Evolutionary conservation across 1,140 invertebrate species (phyloP).

Genomic region (Drosophila pallidifrons): DNA sequence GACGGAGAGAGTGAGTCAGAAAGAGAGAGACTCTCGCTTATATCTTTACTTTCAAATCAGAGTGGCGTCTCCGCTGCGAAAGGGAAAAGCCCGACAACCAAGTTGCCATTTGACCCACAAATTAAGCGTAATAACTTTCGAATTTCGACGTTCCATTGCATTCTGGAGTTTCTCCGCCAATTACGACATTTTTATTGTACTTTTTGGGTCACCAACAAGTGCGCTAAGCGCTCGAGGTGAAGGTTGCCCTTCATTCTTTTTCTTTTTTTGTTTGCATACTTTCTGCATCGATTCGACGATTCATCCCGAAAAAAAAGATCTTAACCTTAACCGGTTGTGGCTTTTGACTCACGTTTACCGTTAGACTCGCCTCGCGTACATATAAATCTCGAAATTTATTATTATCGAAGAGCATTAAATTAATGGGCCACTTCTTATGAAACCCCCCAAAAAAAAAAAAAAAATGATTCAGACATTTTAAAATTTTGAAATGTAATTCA

Average conservation of each 20-base stretch:
- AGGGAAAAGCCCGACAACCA: constrained; percentile 62
- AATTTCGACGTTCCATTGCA: constrained; percentile 70
- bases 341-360: constrained; percentile 72
- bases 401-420: constrained; percentile 47
- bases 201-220: constrained; percentile 48
- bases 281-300: constrained; percentile 6
- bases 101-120: constrained; percentile 78
- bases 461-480: constrained; percentile 32
- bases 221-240: constrained; percentile 35
- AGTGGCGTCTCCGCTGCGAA: constrained; percentile 51
- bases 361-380: constrained; percentile 51
- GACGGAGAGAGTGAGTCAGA: background rate
- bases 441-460: background rate
- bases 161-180: constrained; percentile 70
- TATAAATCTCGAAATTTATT: constrained; percentile 65
- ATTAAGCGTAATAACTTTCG: constrained; percentile 82
- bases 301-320: constrained; percentile 35
- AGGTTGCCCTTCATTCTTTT: constrained; percentile 60
- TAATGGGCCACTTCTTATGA: constrained; percentile 27
- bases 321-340: constrained; percentile 56
- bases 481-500: background rate
- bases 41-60: constrained; percentile 78
- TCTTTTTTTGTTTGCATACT: constrained; percentile 4
- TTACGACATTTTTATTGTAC: constrained; percentile 60
- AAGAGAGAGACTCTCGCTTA: constrained; percentile 12